Evolutionary conservation across 2,888 invertebrate species (phyloP).

Genomic region (Drymonia ruficornis): DNA sequence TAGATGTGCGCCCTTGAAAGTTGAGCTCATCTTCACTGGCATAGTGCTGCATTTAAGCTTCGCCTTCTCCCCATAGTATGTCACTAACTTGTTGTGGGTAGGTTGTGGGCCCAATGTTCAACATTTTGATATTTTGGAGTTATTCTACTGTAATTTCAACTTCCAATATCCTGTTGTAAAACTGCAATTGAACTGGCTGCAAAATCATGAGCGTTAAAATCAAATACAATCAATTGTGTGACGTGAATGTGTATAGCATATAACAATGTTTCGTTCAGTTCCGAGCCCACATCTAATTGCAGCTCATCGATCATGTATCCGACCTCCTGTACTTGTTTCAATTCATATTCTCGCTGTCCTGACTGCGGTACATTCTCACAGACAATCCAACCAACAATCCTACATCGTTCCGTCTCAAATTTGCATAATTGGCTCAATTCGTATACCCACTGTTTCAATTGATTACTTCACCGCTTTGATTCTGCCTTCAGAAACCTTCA

Average conservation of each 20-base stretch:
- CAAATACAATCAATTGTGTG: background rate
- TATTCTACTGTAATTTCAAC: too few species aligned
- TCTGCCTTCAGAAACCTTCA: constrained; percentile 11
- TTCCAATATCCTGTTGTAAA: too few species aligned
- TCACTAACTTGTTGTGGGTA: too few species aligned
- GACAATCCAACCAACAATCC: constrained; percentile 42
- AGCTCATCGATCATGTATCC: constrained; percentile 21
- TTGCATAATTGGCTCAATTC: constrained; percentile 61
- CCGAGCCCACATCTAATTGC: constrained; percentile 22
- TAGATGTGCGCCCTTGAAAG: too few species aligned
- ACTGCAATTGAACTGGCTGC: too few species aligned
- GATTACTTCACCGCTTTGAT: constrained; percentile 33
- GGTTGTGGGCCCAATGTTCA: too few species aligned
- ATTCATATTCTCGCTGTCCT: background rate
- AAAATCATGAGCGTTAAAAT: too few species aligned
- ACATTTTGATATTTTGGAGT: too few species aligned
- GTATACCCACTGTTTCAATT: constrained; percentile 38
- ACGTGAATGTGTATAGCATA: constrained; percentile 8
- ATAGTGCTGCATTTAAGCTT: too few species aligned
- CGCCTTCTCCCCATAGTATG: too few species aligned
- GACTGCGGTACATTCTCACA: constrained; percentile 6
- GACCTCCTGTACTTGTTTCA: constrained; percentile 18
- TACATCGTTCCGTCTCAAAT: constrained; percentile 34
- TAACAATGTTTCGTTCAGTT: constrained; percentile 5
- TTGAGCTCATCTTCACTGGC: too few species aligned